These are phyloP conservation scores for Bugulina stolonifera DNA, from an alignment of 2,888 invertebrate species.

Conservation along the genomic window DNA sequence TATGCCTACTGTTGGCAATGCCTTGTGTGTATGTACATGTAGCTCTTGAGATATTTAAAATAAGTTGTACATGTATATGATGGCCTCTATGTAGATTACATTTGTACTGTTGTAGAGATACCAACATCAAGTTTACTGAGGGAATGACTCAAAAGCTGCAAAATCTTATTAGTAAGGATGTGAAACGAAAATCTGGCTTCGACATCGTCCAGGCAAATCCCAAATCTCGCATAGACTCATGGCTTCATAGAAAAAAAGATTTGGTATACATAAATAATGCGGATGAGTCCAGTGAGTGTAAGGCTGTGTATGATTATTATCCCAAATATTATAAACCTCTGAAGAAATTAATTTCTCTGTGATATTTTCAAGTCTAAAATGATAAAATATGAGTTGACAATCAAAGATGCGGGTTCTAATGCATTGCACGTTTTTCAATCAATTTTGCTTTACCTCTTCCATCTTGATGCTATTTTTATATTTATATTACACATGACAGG, in stretches of 20 bases:
- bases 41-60: too few species aligned
- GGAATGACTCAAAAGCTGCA: not conserved
- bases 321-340: not conserved
- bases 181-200: not conserved
- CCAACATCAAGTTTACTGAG: not conserved
- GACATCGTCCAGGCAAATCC: constrained; percentile 11
- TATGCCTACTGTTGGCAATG: too few species aligned
- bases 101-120: not conserved
- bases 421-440: too few species aligned
- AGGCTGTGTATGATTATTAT: not conserved
- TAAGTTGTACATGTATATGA: too few species aligned
- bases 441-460: too few species aligned
- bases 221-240: not conserved
- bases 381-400: too few species aligned
- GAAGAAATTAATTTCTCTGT: not conserved
- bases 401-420: too few species aligned
- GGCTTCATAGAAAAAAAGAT: not conserved
- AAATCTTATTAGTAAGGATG: not conserved
- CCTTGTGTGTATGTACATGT: too few species aligned
- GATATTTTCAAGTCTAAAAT: too few species aligned
- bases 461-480: too few species aligned
- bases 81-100: too few species aligned
- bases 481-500: too few species aligned
- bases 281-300: not conserved
- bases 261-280: not conserved